Percentiles rank a stretch among this genome's conserved stretches.
Evolutionary conservation across 2,797 vertebrate genomes (phyloP).

Genomic region (Euthynnus affinis): DNA sequence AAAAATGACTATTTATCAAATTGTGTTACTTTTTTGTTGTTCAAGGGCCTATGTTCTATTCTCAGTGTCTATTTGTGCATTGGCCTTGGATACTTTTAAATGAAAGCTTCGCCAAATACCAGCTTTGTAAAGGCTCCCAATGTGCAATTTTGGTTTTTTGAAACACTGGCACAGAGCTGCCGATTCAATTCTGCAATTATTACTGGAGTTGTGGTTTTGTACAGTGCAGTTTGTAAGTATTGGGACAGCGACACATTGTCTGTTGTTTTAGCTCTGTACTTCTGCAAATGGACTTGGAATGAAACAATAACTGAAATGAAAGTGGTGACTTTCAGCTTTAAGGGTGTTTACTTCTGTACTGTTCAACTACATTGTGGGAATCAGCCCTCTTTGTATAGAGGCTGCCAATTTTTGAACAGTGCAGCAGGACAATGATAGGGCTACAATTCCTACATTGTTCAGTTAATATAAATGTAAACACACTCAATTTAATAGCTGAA

Average conservation of each 20-base stretch:
- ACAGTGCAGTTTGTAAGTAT: conserved; percentile 29
- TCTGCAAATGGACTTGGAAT: conserved; percentile 42
- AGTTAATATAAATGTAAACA: background rate
- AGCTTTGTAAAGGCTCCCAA: conserved; percentile 38
- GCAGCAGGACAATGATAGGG: background rate
- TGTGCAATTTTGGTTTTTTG: conserved; percentile 57
- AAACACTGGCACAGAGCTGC: conserved; percentile 48
- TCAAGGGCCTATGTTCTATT: conserved; percentile 32
- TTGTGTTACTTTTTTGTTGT: conserved; percentile 29
- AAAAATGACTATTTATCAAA: conserved; percentile 23
- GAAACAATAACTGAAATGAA: conserved; percentile 49
- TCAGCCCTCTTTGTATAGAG: background rate
- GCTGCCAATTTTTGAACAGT: conserved; percentile 2
- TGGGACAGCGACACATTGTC: conserved; percentile 33
- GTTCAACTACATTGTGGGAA: background rate
- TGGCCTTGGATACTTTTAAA: conserved; percentile 59
- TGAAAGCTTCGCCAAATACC: conserved; percentile 39
- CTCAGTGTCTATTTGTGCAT: conserved; percentile 27
- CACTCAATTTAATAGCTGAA: background rate
- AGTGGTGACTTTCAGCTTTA: conserved; percentile 31
- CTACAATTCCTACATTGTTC: background rate
- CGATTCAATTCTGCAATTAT: conserved; percentile 54
- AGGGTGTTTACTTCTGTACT: conserved; percentile 10
- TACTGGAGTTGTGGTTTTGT: conserved; percentile 42
- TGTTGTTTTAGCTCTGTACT: conserved; percentile 26